Percentiles rank a stretch among this genome's conserved stretches.
Conservation (phyloP, 2,797 vertebrate species). For the Cyprinodon diabolis region DNA sequence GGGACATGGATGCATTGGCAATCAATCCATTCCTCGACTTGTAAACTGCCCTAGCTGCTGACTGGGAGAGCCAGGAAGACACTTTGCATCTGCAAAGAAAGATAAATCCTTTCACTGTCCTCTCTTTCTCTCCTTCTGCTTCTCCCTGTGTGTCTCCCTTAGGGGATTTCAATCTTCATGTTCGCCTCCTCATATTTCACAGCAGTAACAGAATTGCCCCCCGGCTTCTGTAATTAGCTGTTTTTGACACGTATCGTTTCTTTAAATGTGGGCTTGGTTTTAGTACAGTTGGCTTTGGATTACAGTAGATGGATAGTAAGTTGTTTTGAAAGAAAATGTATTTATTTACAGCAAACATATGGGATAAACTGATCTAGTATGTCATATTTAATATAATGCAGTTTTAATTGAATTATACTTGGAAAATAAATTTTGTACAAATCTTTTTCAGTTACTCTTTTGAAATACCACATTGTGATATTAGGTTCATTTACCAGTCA, state of each 20-base stretch:
- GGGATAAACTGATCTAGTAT: not conserved
- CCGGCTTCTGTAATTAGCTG: conserved; percentile 50
- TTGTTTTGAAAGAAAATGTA: not conserved
- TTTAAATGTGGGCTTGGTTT: conserved; percentile 30
- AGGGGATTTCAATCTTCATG: conserved; percentile 17
- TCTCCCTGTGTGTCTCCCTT: conserved; percentile 28
- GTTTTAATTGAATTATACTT: not conserved
- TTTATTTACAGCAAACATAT: conserved; percentile 4
- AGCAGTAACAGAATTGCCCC: conserved; percentile 35
- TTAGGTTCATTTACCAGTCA: no score
- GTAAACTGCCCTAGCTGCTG: conserved; percentile 71
- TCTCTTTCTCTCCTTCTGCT: conserved; percentile 13
- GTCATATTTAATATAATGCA: not conserved
- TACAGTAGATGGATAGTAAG: conserved; percentile 32
- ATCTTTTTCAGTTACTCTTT: no score
- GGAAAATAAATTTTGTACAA: no score
- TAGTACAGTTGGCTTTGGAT: conserved; percentile 25
- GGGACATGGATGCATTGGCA: conserved; percentile 65
- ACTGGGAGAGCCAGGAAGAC: conserved; percentile 54
- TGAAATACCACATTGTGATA: no score
- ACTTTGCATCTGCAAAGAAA: conserved; percentile 59
- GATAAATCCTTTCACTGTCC: conserved; percentile 58
- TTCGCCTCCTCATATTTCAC: conserved; percentile 31
- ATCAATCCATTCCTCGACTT: conserved; percentile 74
- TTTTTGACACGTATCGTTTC: conserved; percentile 41